Conservation (phyloP, 2,888 invertebrate species). For the Hololepta plana region DNA sequence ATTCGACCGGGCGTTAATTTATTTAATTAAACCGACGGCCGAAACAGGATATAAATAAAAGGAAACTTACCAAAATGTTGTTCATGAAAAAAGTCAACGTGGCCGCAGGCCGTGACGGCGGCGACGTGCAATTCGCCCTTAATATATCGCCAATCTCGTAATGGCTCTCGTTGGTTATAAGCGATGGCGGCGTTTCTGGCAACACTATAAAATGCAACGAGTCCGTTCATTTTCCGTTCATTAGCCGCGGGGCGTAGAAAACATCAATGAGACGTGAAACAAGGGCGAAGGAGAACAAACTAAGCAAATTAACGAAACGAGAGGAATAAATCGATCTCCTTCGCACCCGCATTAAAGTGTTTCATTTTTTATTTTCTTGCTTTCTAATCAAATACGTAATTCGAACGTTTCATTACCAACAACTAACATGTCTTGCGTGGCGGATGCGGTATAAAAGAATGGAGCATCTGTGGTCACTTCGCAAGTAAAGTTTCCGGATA, state of each 20-base stretch:
- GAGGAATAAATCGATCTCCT: background rate
- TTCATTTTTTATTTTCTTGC: too few species aligned
- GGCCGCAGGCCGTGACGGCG: slow-evolving; percentile 56
- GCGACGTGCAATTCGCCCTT: slow-evolving; percentile 62
- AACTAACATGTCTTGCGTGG: slow-evolving; percentile 49
- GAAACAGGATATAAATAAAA: too few species aligned
- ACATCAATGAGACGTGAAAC: slow-evolving; percentile 2
- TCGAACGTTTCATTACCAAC: slow-evolving; percentile 40
- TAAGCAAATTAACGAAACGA: background rate
- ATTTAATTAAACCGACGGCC: too few species aligned
- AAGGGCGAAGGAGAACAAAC: slow-evolving; percentile 1
- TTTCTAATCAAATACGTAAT: slow-evolving; percentile 3
- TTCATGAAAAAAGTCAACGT: slow-evolving; percentile 61
- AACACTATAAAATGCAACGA: slow-evolving; percentile 53
- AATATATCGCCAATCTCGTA: slow-evolving; percentile 60
- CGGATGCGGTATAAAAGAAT: slow-evolving; percentile 49
- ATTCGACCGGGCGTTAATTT: too few species aligned
- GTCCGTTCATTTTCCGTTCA: slow-evolving; percentile 5
- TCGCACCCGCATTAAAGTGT: too few species aligned
- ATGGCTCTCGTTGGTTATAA: slow-evolving; percentile 50
- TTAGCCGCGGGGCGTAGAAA: background rate
- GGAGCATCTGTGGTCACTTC: slow-evolving; percentile 64
- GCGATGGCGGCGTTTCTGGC: slow-evolving; percentile 44
- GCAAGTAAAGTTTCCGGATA: slow-evolving; percentile 65
- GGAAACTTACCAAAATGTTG: slow-evolving; percentile 62